Percentiles rank a stretch among this genome's conserved stretches.
Evolutionary conservation across 2,797 vertebrate genomes (phyloP).

Genomic region (Sitta carolinensis): DNA sequence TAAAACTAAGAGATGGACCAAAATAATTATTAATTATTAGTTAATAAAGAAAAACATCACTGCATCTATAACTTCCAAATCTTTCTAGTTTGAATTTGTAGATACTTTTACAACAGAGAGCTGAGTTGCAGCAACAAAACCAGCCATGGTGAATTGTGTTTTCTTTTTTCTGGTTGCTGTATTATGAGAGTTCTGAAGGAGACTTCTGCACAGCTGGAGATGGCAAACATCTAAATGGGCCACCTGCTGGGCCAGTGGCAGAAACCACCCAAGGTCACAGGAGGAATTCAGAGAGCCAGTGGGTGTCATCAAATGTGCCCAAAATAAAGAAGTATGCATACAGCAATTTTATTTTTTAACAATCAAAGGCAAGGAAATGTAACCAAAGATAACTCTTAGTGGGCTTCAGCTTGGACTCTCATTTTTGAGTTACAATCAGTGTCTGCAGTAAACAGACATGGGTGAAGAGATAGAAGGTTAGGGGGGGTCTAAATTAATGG

Average conservation of each 20-base stretch:
- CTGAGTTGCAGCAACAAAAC: background rate
- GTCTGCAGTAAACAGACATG: background rate
- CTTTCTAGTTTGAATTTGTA: background rate
- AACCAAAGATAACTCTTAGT: background rate
- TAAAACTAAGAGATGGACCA: conserved; percentile 55
- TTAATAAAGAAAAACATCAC: background rate
- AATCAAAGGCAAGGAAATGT: background rate
- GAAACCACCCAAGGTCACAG: background rate
- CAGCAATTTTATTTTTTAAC: background rate
- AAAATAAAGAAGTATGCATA: background rate
- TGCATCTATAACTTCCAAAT: background rate
- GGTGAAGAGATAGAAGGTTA: background rate
- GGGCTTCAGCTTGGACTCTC: background rate
- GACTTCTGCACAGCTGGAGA: background rate
- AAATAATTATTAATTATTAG: background rate
- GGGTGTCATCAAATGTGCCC: background rate
- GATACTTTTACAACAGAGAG: background rate
- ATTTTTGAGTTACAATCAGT: background rate
- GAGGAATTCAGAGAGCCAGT: background rate
- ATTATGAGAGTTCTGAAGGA: background rate
- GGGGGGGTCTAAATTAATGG: background rate
- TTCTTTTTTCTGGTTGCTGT: conserved; percentile 17
- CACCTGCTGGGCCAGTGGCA: background rate
- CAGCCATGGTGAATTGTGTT: background rate
- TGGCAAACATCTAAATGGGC: background rate